A percentile compares a stretch with the other conserved stretches of the same genome.
Evolutionary conservation across 2,113 vertebrate species (phyloP).

Genomic region (Megaceryle maxima): DNA sequence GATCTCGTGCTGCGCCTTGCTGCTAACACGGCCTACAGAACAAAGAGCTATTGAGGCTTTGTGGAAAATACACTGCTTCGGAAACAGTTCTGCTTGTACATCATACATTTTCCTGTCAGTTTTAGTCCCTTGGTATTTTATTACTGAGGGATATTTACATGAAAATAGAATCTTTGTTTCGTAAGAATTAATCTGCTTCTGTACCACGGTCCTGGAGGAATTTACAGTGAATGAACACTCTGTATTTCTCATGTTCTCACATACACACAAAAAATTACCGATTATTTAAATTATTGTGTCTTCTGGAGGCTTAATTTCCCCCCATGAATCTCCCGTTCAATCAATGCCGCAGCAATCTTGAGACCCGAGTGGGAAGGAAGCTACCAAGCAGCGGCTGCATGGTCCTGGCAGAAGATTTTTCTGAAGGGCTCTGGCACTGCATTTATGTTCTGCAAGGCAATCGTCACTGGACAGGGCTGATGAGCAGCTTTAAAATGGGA

Average conservation of each 20-base stretch:
- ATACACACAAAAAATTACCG: background rate
- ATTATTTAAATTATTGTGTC: conserved; percentile 67
- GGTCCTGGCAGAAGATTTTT: background rate
- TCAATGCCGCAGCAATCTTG: background rate
- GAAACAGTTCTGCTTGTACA: conserved; percentile 43
- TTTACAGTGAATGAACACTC: conserved; percentile 48
- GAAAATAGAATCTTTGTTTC: conserved; percentile 72
- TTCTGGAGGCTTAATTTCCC: conserved; percentile 60
- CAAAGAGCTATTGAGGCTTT: background rate
- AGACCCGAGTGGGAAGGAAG: background rate
- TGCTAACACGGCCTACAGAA: background rate
- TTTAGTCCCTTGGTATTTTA: conserved; percentile 63
- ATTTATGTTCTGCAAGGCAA: background rate
- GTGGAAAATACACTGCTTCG: background rate
- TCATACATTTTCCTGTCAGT: conserved; percentile 53
- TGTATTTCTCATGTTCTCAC: conserved; percentile 52
- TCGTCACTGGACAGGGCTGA: background rate
- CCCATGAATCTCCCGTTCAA: conserved; percentile 35
- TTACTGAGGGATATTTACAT: conserved; percentile 71
- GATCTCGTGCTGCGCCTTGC: too few relatives aligned
- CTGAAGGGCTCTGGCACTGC: background rate
- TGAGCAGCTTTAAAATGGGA: background rate
- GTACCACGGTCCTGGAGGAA: conserved; percentile 23
- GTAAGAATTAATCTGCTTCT: conserved; percentile 60
- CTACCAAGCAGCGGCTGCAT: background rate